Conservation (phyloP, 2,888 invertebrate genomes). For the Meghimatium bilineatum region DNA sequence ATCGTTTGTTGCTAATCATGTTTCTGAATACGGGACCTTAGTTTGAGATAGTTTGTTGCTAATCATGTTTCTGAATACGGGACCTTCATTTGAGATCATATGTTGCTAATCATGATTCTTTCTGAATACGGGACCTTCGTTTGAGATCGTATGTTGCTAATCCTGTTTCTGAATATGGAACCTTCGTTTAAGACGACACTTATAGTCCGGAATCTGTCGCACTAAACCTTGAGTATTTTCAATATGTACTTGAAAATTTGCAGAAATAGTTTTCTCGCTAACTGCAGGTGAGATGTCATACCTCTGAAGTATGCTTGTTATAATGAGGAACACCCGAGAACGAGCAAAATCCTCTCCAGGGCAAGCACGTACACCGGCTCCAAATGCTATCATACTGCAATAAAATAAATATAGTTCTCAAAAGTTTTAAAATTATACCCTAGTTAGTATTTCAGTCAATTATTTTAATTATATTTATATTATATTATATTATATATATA, state of each 20-base stretch:
- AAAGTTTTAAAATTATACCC: too few relatives aligned
- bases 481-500: too few relatives aligned
- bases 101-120: too few relatives aligned
- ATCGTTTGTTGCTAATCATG: too few relatives aligned
- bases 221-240: not conserved
- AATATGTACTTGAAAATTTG: not conserved
- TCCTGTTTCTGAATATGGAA: not conserved
- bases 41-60: too few relatives aligned
- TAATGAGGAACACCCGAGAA: slow-evolving; percentile 39
- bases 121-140: too few relatives aligned
- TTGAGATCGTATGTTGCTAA: too few relatives aligned
- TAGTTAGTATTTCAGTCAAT: too few relatives aligned
- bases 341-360: slow-evolving; percentile 45
- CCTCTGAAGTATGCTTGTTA: slow-evolving; percentile 41
- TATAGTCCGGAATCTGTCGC: not conserved
- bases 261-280: slow-evolving; percentile 4
- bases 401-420: not conserved
- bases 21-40: too few relatives aligned
- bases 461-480: too few relatives aligned
- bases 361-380: slow-evolving; percentile 36
- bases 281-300: slow-evolving; percentile 43
- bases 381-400: slow-evolving; percentile 42
- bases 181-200: not conserved
- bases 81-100: too few relatives aligned
- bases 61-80: not conserved